Evolutionary conservation across 2,888 invertebrate genomes (phyloP).

Genomic region (Eurytoma adleriae): DNA sequence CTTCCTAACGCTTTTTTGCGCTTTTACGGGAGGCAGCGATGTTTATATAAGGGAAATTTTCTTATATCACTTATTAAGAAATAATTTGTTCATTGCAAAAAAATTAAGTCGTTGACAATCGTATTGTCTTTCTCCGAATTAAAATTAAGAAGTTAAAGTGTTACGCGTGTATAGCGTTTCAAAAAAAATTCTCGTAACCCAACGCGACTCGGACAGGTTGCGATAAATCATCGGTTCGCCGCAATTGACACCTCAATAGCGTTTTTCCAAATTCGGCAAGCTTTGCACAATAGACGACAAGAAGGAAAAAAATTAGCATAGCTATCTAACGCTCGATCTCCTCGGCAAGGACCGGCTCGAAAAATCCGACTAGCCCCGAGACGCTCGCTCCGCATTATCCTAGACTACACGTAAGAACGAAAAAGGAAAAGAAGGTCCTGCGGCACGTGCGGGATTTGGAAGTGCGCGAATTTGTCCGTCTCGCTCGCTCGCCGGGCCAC

Average conservation of each 20-base stretch:
- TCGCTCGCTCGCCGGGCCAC: background rate
- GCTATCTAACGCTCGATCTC: conserved; percentile 27
- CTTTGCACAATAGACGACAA: background rate
- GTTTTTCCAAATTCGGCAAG: background rate
- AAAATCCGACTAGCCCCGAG: conserved; percentile 2
- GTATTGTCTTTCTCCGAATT: too few species aligned
- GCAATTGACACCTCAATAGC: background rate
- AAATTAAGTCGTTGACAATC: too few species aligned
- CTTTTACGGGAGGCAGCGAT: background rate
- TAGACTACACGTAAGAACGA: background rate
- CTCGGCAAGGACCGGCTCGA: conserved; percentile 6
- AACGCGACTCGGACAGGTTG: too few species aligned
- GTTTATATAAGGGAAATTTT: too few species aligned
- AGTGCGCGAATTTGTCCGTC: too few species aligned
- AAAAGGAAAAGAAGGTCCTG: background rate
- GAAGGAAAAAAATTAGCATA: background rate
- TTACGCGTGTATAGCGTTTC: too few species aligned
- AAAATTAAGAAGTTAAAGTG: too few species aligned
- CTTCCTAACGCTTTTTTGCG: background rate
- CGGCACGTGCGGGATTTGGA: background rate
- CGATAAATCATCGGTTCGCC: too few species aligned
- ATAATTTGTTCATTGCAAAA: too few species aligned
- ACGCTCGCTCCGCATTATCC: background rate
- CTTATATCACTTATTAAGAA: too few species aligned
- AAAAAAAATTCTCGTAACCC: too few species aligned